Evolutionary conservation across 2,113 vertebrate species (phyloP).

Genomic region (Isichthys henryi): DNA sequence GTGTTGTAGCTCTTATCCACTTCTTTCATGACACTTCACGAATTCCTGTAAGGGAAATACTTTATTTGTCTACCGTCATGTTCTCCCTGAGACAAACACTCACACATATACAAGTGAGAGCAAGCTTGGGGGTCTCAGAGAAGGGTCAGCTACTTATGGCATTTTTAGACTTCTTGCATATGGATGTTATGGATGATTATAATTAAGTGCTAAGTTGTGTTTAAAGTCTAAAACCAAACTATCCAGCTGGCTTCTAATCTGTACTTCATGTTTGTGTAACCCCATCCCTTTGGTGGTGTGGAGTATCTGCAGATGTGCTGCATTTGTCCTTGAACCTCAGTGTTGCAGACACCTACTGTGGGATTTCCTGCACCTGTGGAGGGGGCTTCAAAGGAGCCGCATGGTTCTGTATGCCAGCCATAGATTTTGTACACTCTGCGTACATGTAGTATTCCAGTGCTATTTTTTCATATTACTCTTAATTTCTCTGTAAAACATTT

Average conservation of each 20-base stretch:
- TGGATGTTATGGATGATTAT: neutral
- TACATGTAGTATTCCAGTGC: slow-evolving; percentile 32
- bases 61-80: neutral
- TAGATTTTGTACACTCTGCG: slow-evolving; percentile 31
- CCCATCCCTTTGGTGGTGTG: neutral
- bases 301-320: slow-evolving; percentile 23
- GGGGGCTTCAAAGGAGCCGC: slow-evolving; percentile 30
- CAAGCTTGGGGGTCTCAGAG: neutral
- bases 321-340: slow-evolving; percentile 53
- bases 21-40: neutral
- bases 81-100: neutral
- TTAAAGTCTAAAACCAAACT: neutral
- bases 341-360: slow-evolving; percentile 45
- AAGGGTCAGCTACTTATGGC: neutral
- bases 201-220: neutral
- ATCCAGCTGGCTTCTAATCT: neutral
- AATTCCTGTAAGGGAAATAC: neutral
- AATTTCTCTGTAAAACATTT: neutral
- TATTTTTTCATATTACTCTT: neutral
- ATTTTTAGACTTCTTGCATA: neutral
- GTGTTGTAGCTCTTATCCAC: neutral
- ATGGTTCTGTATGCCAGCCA: slow-evolving; percentile 36
- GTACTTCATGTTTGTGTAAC: neutral
- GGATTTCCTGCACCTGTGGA: slow-evolving; percentile 73
- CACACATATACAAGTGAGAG: neutral